These are phyloP conservation scores for Pampus argenteus DNA, from an alignment of 2,797 vertebrate genomes.

Conservation along the genomic window DNA sequence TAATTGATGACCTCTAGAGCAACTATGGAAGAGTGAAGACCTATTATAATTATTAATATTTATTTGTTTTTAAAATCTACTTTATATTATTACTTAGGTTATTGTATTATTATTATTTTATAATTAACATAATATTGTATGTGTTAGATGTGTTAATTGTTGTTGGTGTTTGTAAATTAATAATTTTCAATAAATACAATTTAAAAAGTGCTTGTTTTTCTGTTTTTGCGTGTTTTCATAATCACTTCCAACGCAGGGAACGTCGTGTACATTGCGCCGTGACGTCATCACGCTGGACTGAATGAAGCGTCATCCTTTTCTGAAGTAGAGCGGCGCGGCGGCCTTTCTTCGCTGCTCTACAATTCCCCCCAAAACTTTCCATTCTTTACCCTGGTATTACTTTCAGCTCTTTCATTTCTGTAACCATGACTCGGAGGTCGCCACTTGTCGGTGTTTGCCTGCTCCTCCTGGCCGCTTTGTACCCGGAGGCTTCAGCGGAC, in stretches of 20 bases:
- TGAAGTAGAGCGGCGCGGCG: conserved; percentile 73
- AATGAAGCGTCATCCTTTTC: conserved; percentile 87
- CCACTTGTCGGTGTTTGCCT: conserved; percentile 61
- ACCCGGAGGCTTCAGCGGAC: conserved; percentile 66
- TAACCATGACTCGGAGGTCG: conserved; percentile 78
- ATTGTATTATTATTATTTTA: too few species aligned
- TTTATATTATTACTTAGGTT: too few species aligned
- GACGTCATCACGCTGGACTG: conserved; percentile 60
- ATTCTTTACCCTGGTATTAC: neutral
- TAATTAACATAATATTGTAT: too few species aligned
- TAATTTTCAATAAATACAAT: too few species aligned
- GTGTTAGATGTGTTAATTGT: too few species aligned
- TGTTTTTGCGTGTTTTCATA: too few species aligned
- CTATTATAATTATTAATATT: too few species aligned
- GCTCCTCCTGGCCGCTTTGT: conserved; percentile 62
- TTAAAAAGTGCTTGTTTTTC: too few species aligned
- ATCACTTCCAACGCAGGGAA: neutral
- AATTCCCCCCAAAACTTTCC: conserved; percentile 13
- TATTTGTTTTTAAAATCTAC: too few species aligned
- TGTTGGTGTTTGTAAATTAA: too few species aligned
- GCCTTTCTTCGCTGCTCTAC: conserved; percentile 77
- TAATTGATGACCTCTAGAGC: too few species aligned
- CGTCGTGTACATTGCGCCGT: conserved; percentile 35
- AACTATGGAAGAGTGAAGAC: too few species aligned
- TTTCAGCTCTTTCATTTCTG: neutral